Base-by-base conservation (phyloP, 1,140 invertebrate genomes). In the Fopius arisanus region DNA sequence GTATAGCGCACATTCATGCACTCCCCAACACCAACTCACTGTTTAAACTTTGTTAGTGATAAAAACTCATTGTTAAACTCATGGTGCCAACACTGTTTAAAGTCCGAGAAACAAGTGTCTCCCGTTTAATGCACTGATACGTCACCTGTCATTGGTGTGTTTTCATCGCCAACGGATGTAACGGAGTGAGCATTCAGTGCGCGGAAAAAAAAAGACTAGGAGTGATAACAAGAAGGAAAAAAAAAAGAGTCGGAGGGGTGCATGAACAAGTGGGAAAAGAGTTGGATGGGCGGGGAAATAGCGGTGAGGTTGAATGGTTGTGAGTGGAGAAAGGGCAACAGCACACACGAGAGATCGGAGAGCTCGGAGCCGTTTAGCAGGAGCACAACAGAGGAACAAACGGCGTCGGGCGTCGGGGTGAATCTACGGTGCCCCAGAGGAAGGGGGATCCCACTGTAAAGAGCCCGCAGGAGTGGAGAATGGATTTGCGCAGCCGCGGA, bases 401-500 rank as follows among this genome's bases (percentile, higher is more conserved):
- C 70, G 63, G 65, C 48, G 72, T 21, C 40, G 72, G 26, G 68
- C 73, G 73, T 73, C 67, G 67, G 71, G 65, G 68, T 68, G 73
- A 77, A 77, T 77, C 76, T 77, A 74, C 73, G 73, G 72, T 74
- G 16, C n/a, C n/a, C n/a, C n/a, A n/a, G n/a, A n/a, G 65, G 68
- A 67, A 70, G 72, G 59, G 41, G 67, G 31, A 16, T n/a, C 28
- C 29, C 71, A 37, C 48, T 69, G 33, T 69, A 48, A 43, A 29
- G 28, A 37, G 65, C 51, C n/a, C 28, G 51, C 29, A 75, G 31
- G 37, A 79, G 72, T 43, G 65, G 74, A 72, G 71, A 19, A 41
- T 51, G 28, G 78, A 78, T 83, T 80, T 78, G 83, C 84, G 85
- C 85, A 84, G 84, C 63, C 85, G 85, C 81, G 77, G 73, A 78